Percentiles rank a stretch among this genome's conserved stretches.
Conservation (phyloP, 2,113 vertebrate species). For the Suricata suricatta region DNA sequence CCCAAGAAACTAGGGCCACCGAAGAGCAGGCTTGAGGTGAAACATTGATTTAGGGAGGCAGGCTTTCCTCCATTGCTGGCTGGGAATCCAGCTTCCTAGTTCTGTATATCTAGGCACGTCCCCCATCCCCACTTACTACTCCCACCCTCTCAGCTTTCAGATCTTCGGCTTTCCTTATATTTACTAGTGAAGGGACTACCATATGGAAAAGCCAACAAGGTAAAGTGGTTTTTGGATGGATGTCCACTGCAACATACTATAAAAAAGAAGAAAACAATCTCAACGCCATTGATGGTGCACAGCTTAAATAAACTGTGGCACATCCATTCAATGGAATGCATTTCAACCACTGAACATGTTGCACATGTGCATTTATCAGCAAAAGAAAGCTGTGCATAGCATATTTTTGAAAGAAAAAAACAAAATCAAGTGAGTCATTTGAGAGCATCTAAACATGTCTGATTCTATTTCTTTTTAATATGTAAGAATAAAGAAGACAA, state of each 20-base stretch:
- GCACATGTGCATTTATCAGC: background rate
- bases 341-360: background rate
- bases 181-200: background rate
- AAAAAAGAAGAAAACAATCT: slow-evolving; percentile 2
- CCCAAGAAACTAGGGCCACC: background rate
- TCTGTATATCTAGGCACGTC: background rate
- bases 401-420: background rate
- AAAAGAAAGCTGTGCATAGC: background rate
- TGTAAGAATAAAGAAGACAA: background rate
- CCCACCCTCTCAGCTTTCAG: background rate
- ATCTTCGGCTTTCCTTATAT: background rate
- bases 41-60: background rate
- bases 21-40: background rate
- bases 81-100: background rate
- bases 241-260: background rate
- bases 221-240: background rate
- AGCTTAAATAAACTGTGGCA: background rate
- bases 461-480: background rate
- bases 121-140: too few relatives aligned
- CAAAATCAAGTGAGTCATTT: background rate
- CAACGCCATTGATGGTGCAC: background rate
- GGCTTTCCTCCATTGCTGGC: background rate
- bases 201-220: background rate
- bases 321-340: background rate
- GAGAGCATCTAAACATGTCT: background rate